Conservation (phyloP, 2,888 invertebrate species). For the Epistrophe eligans region DNA sequence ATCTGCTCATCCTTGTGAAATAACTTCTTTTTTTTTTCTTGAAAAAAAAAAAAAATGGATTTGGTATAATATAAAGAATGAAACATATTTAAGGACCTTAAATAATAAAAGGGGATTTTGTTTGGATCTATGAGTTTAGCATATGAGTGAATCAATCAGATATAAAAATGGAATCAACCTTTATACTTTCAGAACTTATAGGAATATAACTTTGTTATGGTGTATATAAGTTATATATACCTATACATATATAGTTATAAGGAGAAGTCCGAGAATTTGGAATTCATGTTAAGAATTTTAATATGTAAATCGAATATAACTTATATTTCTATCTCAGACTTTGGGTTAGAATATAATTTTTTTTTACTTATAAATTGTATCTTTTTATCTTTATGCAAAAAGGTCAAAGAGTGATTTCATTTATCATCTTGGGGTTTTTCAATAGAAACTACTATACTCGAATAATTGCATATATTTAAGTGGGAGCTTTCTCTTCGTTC, state of each 20-base stretch:
- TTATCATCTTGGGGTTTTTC: conserved; percentile 5
- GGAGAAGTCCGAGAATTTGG: background rate
- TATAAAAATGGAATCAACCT: conserved; percentile 18
- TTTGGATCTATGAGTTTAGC: background rate
- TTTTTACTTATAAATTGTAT: background rate
- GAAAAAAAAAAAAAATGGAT: background rate
- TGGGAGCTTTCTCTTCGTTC: background rate
- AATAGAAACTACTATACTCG: background rate
- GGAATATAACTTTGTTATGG: conserved; percentile 1
- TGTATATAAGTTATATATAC: too few species aligned
- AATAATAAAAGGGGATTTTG: conserved; percentile 11
- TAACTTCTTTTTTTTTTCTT: background rate
- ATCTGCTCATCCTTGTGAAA: conserved; percentile 4
- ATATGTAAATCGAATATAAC: conserved; percentile 32
- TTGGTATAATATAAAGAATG: background rate
- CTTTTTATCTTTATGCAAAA: conserved; percentile 5
- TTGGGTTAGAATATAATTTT: conserved; percentile 1
- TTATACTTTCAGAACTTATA: background rate
- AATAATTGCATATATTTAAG: too few species aligned
- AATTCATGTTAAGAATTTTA: conserved; percentile 9
- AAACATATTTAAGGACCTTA: conserved; percentile 11
- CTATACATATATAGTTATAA: background rate
- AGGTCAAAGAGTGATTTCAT: conserved; percentile 9
- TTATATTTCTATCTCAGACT: background rate
- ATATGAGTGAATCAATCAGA: conserved; percentile 36